phyloP scores from a whole-genome alignment of 2,888 invertebrate genomes.

The Meiosimyza decipiens region DNA sequence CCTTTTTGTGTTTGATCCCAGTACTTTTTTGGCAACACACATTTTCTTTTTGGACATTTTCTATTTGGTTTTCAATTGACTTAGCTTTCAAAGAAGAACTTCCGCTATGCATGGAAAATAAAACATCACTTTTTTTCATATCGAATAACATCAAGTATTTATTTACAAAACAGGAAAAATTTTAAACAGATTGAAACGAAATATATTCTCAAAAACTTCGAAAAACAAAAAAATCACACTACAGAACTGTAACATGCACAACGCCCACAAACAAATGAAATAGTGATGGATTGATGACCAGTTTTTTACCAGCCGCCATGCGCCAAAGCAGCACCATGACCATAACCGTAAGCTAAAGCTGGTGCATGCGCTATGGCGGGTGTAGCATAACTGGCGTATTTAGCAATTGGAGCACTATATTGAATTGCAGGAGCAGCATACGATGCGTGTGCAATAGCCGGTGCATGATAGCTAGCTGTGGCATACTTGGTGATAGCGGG shows the following conservation, averaged over 20 bases:
- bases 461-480: slow-evolving; percentile 48
- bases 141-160: slow-evolving; percentile 25
- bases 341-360: slow-evolving; percentile 43
- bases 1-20: too few species aligned
- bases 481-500: slow-evolving; percentile 66
- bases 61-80: too few species aligned
- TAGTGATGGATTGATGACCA: background rate
- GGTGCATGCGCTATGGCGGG: slow-evolving; percentile 48
- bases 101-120: too few species aligned
- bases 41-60: too few species aligned
- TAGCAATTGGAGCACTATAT: slow-evolving; percentile 69
- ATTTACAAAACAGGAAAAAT: slow-evolving; percentile 30
- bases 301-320: slow-evolving; percentile 57
- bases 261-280: background rate
- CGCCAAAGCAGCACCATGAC: slow-evolving; percentile 47
- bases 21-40: too few species aligned
- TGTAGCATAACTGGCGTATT: slow-evolving; percentile 61
- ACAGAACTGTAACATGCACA: too few species aligned
- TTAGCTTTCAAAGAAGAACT: too few species aligned
- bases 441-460: slow-evolving; percentile 35
- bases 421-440: slow-evolving; percentile 53
- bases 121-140: background rate
- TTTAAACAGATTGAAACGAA: slow-evolving; percentile 27
- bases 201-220: background rate
- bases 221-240: too few species aligned